These are phyloP conservation scores for Ceratotherium simum DNA, from an alignment of 2,113 vertebrate species.

Conservation along the genomic window DNA sequence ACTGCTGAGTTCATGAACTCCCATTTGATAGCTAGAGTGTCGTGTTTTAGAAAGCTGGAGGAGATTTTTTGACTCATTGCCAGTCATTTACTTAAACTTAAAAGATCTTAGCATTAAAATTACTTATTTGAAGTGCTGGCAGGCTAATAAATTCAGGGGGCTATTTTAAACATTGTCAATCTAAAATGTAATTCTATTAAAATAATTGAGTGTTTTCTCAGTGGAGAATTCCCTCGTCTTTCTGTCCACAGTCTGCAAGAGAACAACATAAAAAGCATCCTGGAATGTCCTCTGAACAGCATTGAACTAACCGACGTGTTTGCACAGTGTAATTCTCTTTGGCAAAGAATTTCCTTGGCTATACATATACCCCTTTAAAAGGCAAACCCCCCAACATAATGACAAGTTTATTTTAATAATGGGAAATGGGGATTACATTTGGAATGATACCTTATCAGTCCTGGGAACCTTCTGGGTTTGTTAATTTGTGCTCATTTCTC, in stretches of 20 bases:
- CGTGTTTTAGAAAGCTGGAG: constrained; percentile 69
- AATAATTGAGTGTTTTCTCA: constrained; percentile 87
- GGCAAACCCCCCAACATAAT: not conserved
- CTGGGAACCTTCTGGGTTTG: constrained; percentile 56
- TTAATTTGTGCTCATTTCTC: constrained; percentile 68
- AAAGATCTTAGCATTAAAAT: constrained; percentile 84
- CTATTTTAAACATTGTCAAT: constrained; percentile 85
- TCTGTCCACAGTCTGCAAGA: constrained; percentile 59
- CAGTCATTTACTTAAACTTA: constrained; percentile 86
- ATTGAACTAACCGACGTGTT: not conserved
- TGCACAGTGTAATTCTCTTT: not conserved
- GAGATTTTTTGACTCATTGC: constrained; percentile 80
- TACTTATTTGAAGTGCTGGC: constrained; percentile 84
- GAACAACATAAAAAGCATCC: constrained; percentile 74
- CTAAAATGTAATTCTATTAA: constrained; percentile 87
- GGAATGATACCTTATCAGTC: constrained; percentile 51
- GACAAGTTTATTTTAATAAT: constrained; percentile 59
- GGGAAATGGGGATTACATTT: constrained; percentile 37
- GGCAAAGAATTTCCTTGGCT: constrained; percentile 1
- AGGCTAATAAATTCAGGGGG: constrained; percentile 84
- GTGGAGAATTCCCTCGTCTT: constrained; percentile 81
- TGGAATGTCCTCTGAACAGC: constrained; percentile 79
- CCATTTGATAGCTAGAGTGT: constrained; percentile 28
- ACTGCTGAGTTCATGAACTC: constrained; percentile 39
- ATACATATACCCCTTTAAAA: not conserved